Base-by-base conservation (phyloP, 1,140 invertebrate species). In the Aporrectodea caliginosa region DNA sequence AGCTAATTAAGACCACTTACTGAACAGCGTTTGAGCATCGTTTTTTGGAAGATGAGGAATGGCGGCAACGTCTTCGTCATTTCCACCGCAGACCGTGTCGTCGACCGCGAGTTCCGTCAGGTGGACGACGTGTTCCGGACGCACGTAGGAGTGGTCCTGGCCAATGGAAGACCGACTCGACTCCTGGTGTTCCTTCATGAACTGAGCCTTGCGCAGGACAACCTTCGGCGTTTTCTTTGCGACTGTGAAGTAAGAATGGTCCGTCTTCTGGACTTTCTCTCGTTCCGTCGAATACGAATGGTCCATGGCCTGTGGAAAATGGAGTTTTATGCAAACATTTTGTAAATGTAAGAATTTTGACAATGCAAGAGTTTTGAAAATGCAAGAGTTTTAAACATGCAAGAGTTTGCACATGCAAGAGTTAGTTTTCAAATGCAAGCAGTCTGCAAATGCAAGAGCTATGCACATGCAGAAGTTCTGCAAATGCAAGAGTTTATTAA, bases 141-240 rank as follows among this genome's bases (percentile, higher is more conserved):
- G 43, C 22, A 58, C 43, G 43, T 76, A 76, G 35, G 75, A 76
- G 43, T 76, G 75, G 43, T 76, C 75, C 31, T 76, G 33, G 33
- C 35, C 27, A 22, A 76, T 35, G 1, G 43, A 35, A 1, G 30
- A 14, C 33, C n/a, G 16, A 30, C 43, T 35, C 29, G n/a, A 14
- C 16, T 43, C 35, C 75, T 30, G 2, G 2, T 43, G 75, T 31
- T 76, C 75, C n/a, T 76, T 76, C 16, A 58, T 35, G 27, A 35
- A n/a, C 35, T 76, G 75, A 76, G 75, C 75, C 35, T 58, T 76
- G 27, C 75, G 33, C 14, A 76, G 35, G 27, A 76, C 75, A 43
- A 76, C 75, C 35, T 34, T 76, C n/a, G 75, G 75, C 6, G 75
- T 76, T 76, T 76, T 76, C 35, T 76, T 76, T n/a, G 35, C 75